Evolutionary conservation across 2,888 invertebrate genomes (phyloP).

Genomic region (Xestia ashworthii): DNA sequence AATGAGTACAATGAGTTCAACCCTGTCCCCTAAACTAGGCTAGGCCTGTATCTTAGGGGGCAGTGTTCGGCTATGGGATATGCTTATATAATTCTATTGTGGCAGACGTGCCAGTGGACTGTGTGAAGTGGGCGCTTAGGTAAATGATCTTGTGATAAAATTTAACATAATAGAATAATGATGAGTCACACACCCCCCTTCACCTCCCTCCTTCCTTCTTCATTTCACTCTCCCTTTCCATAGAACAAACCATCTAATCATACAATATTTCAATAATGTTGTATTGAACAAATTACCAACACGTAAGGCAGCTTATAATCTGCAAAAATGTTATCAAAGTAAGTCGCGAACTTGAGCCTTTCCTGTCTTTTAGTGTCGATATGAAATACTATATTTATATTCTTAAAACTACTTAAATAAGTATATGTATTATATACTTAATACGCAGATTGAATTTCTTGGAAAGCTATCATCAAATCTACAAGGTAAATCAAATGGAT

Average conservation of each 20-base stretch:
- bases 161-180: too few relatives aligned
- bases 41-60: too few relatives aligned
- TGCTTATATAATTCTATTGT: too few relatives aligned
- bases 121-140: too few relatives aligned
- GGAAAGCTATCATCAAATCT: neutral
- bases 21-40: too few relatives aligned
- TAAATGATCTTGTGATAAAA: too few relatives aligned
- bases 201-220: too few relatives aligned
- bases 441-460: slow-evolving; percentile 2
- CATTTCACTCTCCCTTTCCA: neutral
- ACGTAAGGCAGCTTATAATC: slow-evolving; percentile 1
- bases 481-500: neutral
- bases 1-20: too few relatives aligned
- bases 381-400: slow-evolving; percentile 5
- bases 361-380: slow-evolving; percentile 4
- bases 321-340: slow-evolving; percentile 13
- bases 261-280: neutral
- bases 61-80: too few relatives aligned
- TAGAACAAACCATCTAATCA: neutral
- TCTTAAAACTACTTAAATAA: slow-evolving; percentile 1
- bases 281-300: neutral
- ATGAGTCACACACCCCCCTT: too few relatives aligned
- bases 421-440: neutral
- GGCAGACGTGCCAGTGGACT: too few relatives aligned
- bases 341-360: slow-evolving; percentile 3